These are phyloP conservation scores for Valencia hispanica DNA, from an alignment of 2,797 vertebrate species.

Conservation along the genomic window DNA sequence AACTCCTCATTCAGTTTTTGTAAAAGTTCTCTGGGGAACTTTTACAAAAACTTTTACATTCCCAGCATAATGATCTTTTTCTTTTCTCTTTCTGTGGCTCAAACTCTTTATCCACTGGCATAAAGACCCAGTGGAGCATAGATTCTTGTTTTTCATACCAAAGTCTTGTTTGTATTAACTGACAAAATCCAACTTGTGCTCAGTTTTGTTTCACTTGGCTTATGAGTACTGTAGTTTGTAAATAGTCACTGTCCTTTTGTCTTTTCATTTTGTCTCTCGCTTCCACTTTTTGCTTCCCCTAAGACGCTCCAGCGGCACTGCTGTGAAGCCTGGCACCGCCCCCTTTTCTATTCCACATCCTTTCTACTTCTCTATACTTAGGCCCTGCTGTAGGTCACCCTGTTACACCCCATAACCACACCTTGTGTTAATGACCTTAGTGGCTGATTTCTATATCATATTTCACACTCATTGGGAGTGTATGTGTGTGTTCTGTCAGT, in stretches of 20 bases:
- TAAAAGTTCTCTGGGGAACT: too few species aligned
- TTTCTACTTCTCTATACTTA: conserved; percentile 47
- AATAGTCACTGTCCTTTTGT: not conserved
- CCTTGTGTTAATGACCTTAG: conserved; percentile 51
- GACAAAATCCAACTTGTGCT: not conserved
- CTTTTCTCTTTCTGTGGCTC: not conserved
- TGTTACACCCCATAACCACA: conserved; percentile 53
- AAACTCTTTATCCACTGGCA: not conserved
- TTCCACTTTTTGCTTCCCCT: conserved; percentile 59
- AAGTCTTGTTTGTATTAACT: not conserved
- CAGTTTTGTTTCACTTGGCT: not conserved
- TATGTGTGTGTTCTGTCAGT: conserved; percentile 17
- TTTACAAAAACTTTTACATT: too few species aligned
- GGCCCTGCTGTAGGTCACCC: conserved; percentile 17
- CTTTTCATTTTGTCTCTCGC: conserved; percentile 46
- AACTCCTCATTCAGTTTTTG: conserved; percentile 14
- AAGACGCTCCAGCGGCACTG: conserved; percentile 18
- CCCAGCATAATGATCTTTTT: conserved; percentile 15
- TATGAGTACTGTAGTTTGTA: not conserved
- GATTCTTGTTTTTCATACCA: not conserved
- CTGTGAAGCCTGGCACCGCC: conserved; percentile 17
- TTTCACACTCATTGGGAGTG: conserved; percentile 28
- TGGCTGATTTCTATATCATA: conserved; percentile 36
- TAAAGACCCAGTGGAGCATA: not conserved
- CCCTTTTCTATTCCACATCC: conserved; percentile 22